These are phyloP conservation scores for Axea sp. DNA, from an alignment of 2,888 invertebrate genomes.

Conservation along the genomic window DNA sequence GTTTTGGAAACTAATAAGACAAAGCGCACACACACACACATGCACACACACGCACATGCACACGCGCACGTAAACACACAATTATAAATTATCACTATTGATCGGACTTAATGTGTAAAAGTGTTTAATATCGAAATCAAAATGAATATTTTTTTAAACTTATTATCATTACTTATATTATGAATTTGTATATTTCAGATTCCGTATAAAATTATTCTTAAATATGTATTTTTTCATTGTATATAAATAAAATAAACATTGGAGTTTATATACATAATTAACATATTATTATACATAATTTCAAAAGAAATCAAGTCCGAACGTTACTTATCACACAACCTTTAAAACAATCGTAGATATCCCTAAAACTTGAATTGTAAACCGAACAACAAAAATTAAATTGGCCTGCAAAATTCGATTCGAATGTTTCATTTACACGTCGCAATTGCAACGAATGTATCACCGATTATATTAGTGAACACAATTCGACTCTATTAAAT, in stretches of 20 bases:
- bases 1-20: no score
- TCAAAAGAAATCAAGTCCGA: constrained; percentile 10
- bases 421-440: constrained; percentile 19
- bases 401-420: constrained; percentile 7
- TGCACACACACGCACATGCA: no score
- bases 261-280: not conserved
- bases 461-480: constrained; percentile 36
- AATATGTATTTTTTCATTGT: not conserved
- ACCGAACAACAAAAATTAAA: not conserved
- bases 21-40: no score
- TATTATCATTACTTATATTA: no score
- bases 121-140: constrained; percentile 1
- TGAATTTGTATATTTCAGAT: no score
- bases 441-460: constrained; percentile 13
- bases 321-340: not conserved
- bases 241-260: not conserved
- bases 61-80: no score
- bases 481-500: constrained; percentile 32
- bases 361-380: not conserved
- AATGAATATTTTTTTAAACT: not conserved
- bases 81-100: constrained; percentile 31
- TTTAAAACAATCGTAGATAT: constrained; percentile 7
- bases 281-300: constrained; percentile 1
- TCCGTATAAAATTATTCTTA: no score
- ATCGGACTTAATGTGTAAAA: constrained; percentile 6